Conservation (phyloP, 2,888 invertebrate species). For the Rhorus exstirpatorius region DNA sequence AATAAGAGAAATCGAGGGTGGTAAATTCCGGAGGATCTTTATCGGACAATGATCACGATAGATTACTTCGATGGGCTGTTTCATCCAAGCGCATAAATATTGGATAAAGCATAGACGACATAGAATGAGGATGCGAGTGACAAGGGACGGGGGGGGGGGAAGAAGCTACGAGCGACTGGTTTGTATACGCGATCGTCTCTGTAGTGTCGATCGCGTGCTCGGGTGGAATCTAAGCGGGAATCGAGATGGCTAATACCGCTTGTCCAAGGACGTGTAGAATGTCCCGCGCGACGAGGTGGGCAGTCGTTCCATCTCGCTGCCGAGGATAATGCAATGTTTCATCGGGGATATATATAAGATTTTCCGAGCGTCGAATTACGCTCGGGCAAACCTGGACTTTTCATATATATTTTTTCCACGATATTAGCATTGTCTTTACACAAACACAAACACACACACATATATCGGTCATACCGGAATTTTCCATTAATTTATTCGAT, state of each 20-base stretch:
- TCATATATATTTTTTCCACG: constrained; percentile 30
- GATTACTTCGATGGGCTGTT: background rate
- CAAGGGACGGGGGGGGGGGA: background rate
- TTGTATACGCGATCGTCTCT: constrained; percentile 60
- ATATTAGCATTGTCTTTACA: background rate
- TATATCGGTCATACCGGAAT: background rate
- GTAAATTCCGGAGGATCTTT: too few species aligned
- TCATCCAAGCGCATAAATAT: background rate
- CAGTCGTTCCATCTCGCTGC: constrained; percentile 85
- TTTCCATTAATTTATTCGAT: background rate
- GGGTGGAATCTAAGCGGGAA: constrained; percentile 64
- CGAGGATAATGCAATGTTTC: constrained; percentile 84
- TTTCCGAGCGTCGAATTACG: constrained; percentile 66
- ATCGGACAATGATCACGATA: constrained; percentile 12
- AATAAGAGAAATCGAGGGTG: too few species aligned
- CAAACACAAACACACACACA: too few species aligned
- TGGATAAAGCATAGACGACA: background rate
- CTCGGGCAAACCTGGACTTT: constrained; percentile 55
- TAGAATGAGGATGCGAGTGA: constrained; percentile 37
- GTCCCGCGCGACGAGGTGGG: constrained; percentile 69
- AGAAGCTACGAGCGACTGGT: constrained; percentile 51
- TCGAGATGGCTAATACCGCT: constrained; percentile 41
- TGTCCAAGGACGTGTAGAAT: constrained; percentile 53
- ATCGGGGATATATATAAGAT: constrained; percentile 79
- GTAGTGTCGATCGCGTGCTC: constrained; percentile 67